Evolutionary conservation across 2,113 vertebrate genomes (phyloP), one percentile per base, ranked within the genome.

Genomic region (Oceanites oceanicus): DNA sequence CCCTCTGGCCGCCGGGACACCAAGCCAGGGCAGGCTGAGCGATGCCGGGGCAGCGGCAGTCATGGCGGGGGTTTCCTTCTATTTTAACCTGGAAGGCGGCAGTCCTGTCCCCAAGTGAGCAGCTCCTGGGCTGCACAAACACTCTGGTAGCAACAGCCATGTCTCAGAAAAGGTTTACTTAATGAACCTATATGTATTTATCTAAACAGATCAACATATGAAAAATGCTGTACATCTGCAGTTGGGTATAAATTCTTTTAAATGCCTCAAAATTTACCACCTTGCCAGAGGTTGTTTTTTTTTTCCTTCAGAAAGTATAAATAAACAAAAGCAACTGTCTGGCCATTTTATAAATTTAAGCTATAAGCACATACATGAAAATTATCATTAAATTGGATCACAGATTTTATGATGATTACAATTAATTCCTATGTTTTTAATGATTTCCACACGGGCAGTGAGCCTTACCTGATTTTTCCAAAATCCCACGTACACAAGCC

Each of bases 1-100:
- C 19, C 38, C 11, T 0, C 38, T 1, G 11, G 27, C 32, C 32
- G 4, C 15, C 1, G 5, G 25, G 23, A 23, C 9, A 3, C 38
- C 0, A 4, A 65, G 17, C 36, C 38, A 0, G 0, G 32, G 70
- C 47, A 59, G 63, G 65, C 21, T 10, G 34, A 17, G 40, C 7
- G 0, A 20, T 17, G 30, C 23, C 11, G 6, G 58, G 45, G 30
- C 59, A 86, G 49, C 1, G 0, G 63, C 3, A 4, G 32, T 30
- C 7, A 1, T 19, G 58, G 44, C n/a, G 34, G 19, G 25, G 40
- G 26, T 73, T 77, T 61, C 59, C 52, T n/a, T 70, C 45, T 29
- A 9, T 40, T 55, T 50, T 59, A 21, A 65, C 22, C 40, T 15
- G 78, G 77, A 50, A 85, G 42, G 63, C 1, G 1, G 34, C 20